Percentiles rank a stretch among this genome's conserved stretches.
These are phyloP conservation scores for Malthinus seriepunctatus DNA, from an alignment of 2,888 invertebrate genomes.

Conservation along the genomic window DNA sequence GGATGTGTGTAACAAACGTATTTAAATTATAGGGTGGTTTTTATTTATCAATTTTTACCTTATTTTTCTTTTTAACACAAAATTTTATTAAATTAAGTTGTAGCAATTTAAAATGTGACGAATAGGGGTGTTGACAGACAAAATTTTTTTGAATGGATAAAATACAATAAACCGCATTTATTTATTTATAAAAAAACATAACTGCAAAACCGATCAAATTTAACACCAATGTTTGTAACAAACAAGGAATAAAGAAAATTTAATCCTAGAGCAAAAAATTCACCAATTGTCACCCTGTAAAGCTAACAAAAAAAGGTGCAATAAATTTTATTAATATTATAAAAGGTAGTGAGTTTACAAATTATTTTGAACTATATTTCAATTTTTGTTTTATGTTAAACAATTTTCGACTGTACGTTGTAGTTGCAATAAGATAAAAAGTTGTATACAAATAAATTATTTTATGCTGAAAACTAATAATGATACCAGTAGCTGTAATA, in stretches of 20 bases:
- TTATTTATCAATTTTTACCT: too few relatives aligned
- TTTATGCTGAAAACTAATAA: slow-evolving; percentile 45
- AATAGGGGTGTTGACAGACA: too few relatives aligned
- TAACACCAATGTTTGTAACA: slow-evolving; percentile 48
- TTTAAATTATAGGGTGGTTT: slow-evolving; percentile 36
- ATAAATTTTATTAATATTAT: slow-evolving; percentile 26
- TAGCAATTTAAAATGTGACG: too few relatives aligned
- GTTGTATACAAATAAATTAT: not conserved
- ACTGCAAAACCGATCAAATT: slow-evolving; percentile 35
- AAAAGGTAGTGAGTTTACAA: not conserved
- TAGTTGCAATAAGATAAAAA: not conserved
- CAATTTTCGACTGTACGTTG: not conserved
- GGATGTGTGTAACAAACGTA: slow-evolving; percentile 27
- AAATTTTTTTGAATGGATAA: too few relatives aligned
- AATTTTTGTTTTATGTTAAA: not conserved
- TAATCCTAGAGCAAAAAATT: slow-evolving; percentile 37
- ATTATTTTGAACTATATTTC: not conserved
- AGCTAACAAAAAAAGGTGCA: slow-evolving; percentile 29
- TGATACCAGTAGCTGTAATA: slow-evolving; percentile 47
- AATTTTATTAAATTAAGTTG: too few relatives aligned
- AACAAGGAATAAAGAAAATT: slow-evolving; percentile 42
- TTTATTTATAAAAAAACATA: not conserved
- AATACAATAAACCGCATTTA: too few relatives aligned
- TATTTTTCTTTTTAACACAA: too few relatives aligned
- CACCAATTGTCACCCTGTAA: slow-evolving; percentile 32